These are phyloP conservation scores for Eurytoma californica DNA, from an alignment of 2,888 invertebrate genomes.

Conservation along the genomic window DNA sequence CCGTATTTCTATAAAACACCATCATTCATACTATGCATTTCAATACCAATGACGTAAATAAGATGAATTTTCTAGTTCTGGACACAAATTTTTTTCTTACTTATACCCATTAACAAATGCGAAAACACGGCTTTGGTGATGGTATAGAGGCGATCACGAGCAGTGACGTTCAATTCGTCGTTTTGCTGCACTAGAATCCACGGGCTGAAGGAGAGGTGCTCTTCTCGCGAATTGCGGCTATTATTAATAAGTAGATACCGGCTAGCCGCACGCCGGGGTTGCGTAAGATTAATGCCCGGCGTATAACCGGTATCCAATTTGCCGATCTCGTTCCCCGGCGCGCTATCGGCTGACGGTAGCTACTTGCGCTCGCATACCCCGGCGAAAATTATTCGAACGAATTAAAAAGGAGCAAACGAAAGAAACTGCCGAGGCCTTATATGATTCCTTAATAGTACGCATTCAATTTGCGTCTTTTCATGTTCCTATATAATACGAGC, in stretches of 20 bases:
- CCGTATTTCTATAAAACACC: too few relatives aligned
- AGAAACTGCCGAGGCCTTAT: not conserved
- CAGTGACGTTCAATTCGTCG: conserved; percentile 20
- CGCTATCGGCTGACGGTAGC: conserved; percentile 57
- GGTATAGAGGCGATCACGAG: too few relatives aligned
- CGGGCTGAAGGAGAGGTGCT: conserved; percentile 27
- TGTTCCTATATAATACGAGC: conserved; percentile 16
- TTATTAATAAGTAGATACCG: conserved; percentile 67
- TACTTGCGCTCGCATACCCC: conserved; percentile 48
- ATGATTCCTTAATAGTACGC: conserved; percentile 37
- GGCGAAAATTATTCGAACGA: conserved; percentile 60
- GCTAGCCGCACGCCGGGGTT: conserved; percentile 60
- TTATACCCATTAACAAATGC: too few relatives aligned
- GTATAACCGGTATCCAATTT: conserved; percentile 65
- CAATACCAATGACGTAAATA: too few relatives aligned
- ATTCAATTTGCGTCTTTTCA: conserved; percentile 49
- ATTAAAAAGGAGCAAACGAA: conserved; percentile 21
- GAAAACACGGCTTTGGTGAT: too few relatives aligned
- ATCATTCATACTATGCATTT: too few relatives aligned
- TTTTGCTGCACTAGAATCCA: conserved; percentile 59
- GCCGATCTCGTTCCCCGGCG: conserved; percentile 62
- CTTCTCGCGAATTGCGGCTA: conserved; percentile 65
- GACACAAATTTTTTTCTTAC: too few relatives aligned
- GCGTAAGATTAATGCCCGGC: conserved; percentile 68
- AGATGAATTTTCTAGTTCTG: too few relatives aligned